phyloP scores from a whole-genome alignment of 2,888 invertebrate genomes.

The Saturnia pavonia region DNA sequence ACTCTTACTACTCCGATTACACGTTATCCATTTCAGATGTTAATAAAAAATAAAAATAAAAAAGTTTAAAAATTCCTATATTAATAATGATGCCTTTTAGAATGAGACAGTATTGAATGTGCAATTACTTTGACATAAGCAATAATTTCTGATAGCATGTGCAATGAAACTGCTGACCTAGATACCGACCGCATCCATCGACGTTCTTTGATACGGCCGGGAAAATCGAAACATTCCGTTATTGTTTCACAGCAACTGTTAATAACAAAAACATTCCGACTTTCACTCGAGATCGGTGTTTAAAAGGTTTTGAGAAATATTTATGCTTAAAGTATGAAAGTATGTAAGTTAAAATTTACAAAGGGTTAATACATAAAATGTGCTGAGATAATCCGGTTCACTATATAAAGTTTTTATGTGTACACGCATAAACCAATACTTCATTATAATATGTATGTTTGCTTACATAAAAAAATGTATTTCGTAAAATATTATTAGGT shows the following conservation, averaged over 20 bases:
- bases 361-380: background rate
- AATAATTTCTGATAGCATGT: conserved; percentile 4
- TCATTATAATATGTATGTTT: too few species aligned
- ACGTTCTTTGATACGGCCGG: background rate
- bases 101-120: background rate
- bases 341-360: background rate
- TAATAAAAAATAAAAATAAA: too few species aligned
- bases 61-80: too few species aligned
- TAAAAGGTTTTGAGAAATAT: background rate
- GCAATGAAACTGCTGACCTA: background rate
- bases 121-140: background rate
- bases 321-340: background rate
- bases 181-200: background rate
- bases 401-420: background rate
- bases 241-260: conserved; percentile 1
- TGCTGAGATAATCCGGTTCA: background rate
- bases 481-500: too few species aligned
- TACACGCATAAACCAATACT: too few species aligned
- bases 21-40: too few species aligned
- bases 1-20: too few species aligned
- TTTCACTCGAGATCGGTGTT: background rate
- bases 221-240: background rate
- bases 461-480: too few species aligned
- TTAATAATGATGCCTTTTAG: too few species aligned
- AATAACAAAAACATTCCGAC: background rate